Base-by-base conservation (phyloP, 2,797 vertebrate species). In the Iguana delicatissima region DNA sequence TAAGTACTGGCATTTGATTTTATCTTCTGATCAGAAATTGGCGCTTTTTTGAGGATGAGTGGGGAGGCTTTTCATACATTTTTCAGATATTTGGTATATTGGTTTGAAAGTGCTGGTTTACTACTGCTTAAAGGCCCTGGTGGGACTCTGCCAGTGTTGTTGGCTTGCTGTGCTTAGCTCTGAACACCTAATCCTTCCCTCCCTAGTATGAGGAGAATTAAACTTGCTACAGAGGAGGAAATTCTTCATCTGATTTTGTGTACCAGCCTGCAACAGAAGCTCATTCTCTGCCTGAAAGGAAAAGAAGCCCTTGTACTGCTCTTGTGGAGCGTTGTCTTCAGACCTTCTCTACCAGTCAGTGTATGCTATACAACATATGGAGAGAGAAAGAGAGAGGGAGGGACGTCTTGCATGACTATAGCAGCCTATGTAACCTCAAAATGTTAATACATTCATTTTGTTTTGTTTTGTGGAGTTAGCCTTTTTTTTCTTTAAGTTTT, bases 351-450 rank as follows among this genome's bases (percentile, higher is more conserved):
- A 1, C 8, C 50, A 10, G 1, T 7, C 46, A 29, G 7, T 5
- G 67, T 79, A 0, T 72, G 67, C 18, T 72, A 76, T 82, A 38
- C 0, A 79, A 52, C 67, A 9, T 0, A 55, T 82, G 86, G 69
- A 88, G 69, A 62, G 16, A 18, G 64, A 89, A 57, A 38, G n/a
- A 76, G 6, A 42, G 18, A 46, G 42, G 42, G 42, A 46, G 42
- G 42, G 42, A 46, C 4, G 86, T 74, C 55, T 1, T 0, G 0
- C 29, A 0, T 1, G 32, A 2, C 13, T n/a, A 0, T 35, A 76
- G 16, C 12, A 80, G 52, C 35, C 10, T 0, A 0, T 88, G 69
- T 46, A 50, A 42, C 32, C 69, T 89, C 62, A 24, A 62, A n/a
- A 0, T 72, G 82, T 74, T 3, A 35, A 55, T 62, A 8, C 18